These are phyloP conservation scores for Eilema sororculum DNA, from an alignment of 2,888 invertebrate species.

Conservation along the genomic window DNA sequence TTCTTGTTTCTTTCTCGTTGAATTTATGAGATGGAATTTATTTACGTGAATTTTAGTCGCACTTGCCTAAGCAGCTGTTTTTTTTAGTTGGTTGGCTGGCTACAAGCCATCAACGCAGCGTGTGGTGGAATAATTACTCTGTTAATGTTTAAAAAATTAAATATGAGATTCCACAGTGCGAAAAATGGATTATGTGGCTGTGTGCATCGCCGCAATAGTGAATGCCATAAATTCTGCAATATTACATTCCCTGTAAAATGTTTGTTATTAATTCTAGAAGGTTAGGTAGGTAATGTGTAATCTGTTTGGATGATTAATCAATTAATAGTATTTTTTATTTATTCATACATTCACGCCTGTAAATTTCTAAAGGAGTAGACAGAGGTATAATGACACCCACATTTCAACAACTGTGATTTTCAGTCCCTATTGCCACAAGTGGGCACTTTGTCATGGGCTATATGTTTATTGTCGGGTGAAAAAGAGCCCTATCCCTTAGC, in stretches of 20 bases:
- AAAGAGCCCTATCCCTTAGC: too few species aligned
- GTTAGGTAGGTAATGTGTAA: background rate
- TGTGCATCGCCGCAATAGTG: background rate
- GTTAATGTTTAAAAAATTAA: conserved; percentile 3
- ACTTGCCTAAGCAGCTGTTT: conserved; percentile 13
- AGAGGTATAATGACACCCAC: too few species aligned
- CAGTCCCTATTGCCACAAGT: too few species aligned
- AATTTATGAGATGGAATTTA: conserved; percentile 20
- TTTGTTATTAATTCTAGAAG: background rate
- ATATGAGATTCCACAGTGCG: background rate
- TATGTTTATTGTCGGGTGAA: too few species aligned
- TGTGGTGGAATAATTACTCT: background rate
- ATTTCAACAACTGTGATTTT: too few species aligned
- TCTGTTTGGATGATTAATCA: too few species aligned
- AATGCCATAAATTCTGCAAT: background rate
- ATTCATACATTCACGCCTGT: too few species aligned
- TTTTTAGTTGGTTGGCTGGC: conserved; percentile 4
- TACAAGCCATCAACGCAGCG: background rate
- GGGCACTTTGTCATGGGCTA: too few species aligned
- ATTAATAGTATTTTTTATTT: too few species aligned
- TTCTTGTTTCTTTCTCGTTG: conserved; percentile 20
- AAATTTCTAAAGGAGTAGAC: too few species aligned
- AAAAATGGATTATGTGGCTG: background rate
- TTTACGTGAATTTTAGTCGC: conserved; percentile 16
- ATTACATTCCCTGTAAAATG: background rate